Evolutionary conservation across 2,113 vertebrate species (phyloP), one percentile per base, ranked within the genome.

Genomic region (Athene noctua): DNA sequence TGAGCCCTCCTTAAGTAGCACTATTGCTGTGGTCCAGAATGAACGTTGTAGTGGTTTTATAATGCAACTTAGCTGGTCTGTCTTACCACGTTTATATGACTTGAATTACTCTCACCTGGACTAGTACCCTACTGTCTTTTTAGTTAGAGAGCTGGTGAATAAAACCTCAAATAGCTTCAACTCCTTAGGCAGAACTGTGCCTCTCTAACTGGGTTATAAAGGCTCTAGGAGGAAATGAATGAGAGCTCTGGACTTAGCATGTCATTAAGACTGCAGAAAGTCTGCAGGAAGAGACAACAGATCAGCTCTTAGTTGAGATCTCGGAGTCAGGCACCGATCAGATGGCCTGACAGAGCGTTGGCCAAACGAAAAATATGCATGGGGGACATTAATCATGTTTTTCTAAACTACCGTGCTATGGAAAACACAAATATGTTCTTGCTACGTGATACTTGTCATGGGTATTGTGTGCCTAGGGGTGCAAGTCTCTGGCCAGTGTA

Each of bases 361-460:
- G n/a, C 70, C 36, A 38, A 84, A 57, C 32, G 20, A 46, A 80
- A 72, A 95, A 71, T 59, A 84, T 77, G 25, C 72, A 34, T 6
- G 32, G 72, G 71, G 47, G 27, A 40, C 34, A n/a, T 94, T 42
- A 75, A 72, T 57, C 38, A 19, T 5, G 2, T 63, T 40, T 40
- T 36, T n/a, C 25, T 86, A 23, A 63, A 80, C 66, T n/a, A 40
- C 25, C 14, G 11, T n/a, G 34, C 61, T 0, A 0, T 75, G 46
- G 74, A 29, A 78, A 77, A 52, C 54, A 36, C 16, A 38, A 8
- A 77, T 4, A 0, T 44, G n/a, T 38, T 70, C 52, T 46, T 61
- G 49, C 38, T 65, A 2, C 8, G 0, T 59, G 57, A 29, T 71
- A 3, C 38, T 68, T 73, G 42, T 21, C 7, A 1, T 0, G 2